Base-by-base conservation (phyloP, 2,888 invertebrate species). In the Tenthredo amoena region DNA sequence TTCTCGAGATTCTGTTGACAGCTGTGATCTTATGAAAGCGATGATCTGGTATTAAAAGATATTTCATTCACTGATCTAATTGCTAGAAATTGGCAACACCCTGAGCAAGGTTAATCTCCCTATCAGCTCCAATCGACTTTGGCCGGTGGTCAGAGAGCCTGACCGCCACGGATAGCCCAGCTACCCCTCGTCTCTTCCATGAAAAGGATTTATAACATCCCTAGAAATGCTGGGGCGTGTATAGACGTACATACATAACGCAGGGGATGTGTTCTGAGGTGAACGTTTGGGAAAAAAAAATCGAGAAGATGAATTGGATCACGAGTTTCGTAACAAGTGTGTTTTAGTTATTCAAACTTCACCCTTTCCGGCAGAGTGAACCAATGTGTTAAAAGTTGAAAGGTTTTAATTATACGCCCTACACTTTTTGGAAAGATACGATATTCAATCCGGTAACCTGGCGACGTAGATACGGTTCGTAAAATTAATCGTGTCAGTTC, bases 91-190 rank as follows among this genome's bases (percentile, higher is more conserved):
- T 40, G 43, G 34, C 9, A 5, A 50, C 55, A 31, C 31, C 50
- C 31, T 55, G 77, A 55, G 77, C 31, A 34, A 40, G 77, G 50
- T 77, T 55, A 77, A 55, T 77, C 77, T 77, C 34, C 31, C 77
- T 55, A 77, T 77, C 55, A 77, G 21, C 15, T 34, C 10, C 50
- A 31, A 77, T 77, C 77, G 77, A 77, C 50, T 55, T 34, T 55
- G 77, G 47, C 77, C 4, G 10, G 50, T 18, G 34, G 77, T 55
- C 77, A 21, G 77, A 77, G 43, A 12, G 43, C 4, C 21, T 26
- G 74, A 43, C 74, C 26, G 1, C 43, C 43, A 26, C 43, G 10
- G 43, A 43, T 12, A 43, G 68, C 43, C n/a, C 18, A n/a, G 37
- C 43, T 3, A 21, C 43, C 74, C 43, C 47, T 74, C 74, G 74